A percentile compares a stretch with the other conserved stretches of the same genome.
phyloP scores from a whole-genome alignment of 2,113 vertebrate species.

The Oncorhynchus mykiss region DNA sequence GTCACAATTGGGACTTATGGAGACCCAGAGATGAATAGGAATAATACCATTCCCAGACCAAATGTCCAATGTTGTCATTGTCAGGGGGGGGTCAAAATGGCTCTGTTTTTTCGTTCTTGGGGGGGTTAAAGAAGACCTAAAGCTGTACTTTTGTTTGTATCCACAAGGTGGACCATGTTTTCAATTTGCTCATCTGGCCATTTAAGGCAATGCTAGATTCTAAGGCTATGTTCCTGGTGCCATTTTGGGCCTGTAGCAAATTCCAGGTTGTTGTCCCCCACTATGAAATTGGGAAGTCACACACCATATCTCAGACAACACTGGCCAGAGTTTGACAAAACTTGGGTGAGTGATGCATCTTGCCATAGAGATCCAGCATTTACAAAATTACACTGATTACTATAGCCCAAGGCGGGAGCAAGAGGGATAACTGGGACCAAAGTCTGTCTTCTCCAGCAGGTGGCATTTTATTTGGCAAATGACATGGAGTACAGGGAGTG shows the following conservation, averaged over 20 bases:
- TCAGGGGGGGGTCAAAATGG: not conserved
- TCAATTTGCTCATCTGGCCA: not conserved
- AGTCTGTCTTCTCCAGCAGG: too few species aligned
- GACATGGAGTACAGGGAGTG: too few species aligned
- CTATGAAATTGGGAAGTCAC: too few species aligned
- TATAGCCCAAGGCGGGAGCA: too few species aligned
- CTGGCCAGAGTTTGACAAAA: too few species aligned
- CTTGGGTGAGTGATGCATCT: too few species aligned
- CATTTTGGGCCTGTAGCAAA: not conserved
- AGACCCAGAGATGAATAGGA: not conserved
- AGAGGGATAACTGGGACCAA: too few species aligned
- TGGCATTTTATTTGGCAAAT: too few species aligned
- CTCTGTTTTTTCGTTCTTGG: too few species aligned
- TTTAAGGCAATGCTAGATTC: not conserved
- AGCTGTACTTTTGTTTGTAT: not conserved
- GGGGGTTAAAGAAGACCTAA: not conserved
- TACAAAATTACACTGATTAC: too few species aligned
- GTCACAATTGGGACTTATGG: not conserved
- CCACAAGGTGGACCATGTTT: not conserved
- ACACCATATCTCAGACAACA: too few species aligned
- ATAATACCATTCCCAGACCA: not conserved
- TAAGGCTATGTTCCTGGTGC: not conserved
- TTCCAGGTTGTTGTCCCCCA: not conserved
- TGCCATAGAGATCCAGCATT: too few species aligned
- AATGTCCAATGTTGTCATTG: not conserved